Evolutionary conservation across 1,140 invertebrate species (phyloP).

Genomic region (Bombus ignitus): DNA sequence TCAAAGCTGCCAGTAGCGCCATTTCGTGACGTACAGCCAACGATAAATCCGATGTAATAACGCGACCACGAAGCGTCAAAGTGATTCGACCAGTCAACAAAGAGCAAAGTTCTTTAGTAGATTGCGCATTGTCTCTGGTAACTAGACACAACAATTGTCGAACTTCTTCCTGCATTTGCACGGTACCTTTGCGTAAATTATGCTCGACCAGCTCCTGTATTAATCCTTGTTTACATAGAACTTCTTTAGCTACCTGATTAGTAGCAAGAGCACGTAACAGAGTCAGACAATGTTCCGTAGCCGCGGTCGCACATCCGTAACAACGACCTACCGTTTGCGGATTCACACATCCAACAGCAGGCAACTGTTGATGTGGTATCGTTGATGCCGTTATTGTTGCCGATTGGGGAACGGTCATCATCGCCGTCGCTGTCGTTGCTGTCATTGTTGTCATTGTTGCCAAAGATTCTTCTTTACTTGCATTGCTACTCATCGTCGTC

Average conservation of each 20-base stretch:
- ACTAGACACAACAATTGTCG: conserved; percentile 93
- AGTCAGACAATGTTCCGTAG: conserved; percentile 97
- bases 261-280: conserved; percentile 95
- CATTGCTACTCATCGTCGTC: neutral
- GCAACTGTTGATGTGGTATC: neutral
- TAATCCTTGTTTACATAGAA: conserved; percentile 93
- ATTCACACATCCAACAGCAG: conserved; percentile 47
- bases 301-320: conserved; percentile 93
- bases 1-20: conserved; percentile 91
- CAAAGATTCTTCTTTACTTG: neutral
- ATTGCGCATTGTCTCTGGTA: conserved; percentile 94
- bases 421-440: neutral
- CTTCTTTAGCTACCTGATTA: conserved; percentile 89
- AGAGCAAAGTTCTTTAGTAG: conserved; percentile 93
- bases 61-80: conserved; percentile 87
- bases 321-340: conserved; percentile 84
- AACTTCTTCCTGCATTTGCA: conserved; percentile 93
- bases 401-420: neutral
- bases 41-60: conserved; percentile 88
- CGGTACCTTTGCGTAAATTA: conserved; percentile 91
- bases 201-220: conserved; percentile 95
- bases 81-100: conserved; percentile 92
- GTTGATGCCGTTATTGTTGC: neutral
- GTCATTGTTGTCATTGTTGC: too few relatives aligned
- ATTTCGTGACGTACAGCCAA: conserved; percentile 93